Percentiles rank a stretch among this genome's conserved stretches.
These are phyloP conservation scores for Noctua janthina DNA, from an alignment of 2,888 invertebrate genomes.

Conservation along the genomic window DNA sequence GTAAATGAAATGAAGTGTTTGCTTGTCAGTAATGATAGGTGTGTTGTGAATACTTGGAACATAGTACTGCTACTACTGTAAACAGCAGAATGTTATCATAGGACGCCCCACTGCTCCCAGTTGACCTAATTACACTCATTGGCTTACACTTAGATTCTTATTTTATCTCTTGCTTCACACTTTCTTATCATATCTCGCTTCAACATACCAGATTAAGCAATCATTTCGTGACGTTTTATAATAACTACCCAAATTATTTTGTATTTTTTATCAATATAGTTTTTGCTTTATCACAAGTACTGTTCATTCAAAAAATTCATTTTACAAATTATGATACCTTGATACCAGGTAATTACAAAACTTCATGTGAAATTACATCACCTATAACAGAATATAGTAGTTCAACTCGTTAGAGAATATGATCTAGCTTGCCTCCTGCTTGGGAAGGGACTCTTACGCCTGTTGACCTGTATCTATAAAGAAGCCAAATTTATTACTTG, in stretches of 20 bases:
- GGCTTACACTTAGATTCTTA: slow-evolving; percentile 12
- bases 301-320: too few relatives aligned
- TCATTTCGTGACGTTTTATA: slow-evolving; percentile 11
- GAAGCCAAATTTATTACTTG: too few relatives aligned
- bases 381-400: not conserved
- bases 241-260: slow-evolving; percentile 1
- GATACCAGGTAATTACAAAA: not conserved
- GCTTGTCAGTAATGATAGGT: not conserved
- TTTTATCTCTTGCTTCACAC: slow-evolving; percentile 40
- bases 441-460: not conserved
- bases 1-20: not conserved
- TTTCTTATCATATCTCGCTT: slow-evolving; percentile 51
- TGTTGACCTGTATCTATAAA: too few relatives aligned
- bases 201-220: slow-evolving; percentile 21
- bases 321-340: too few relatives aligned
- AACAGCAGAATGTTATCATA: slow-evolving; percentile 9
- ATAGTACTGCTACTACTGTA: not conserved
- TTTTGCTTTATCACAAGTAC: not conserved
- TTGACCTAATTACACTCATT: slow-evolving; percentile 24
- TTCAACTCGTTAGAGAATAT: not conserved
- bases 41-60: not conserved
- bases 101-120: not conserved
- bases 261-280: not conserved
- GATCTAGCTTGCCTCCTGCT: not conserved
- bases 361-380: not conserved